Evolutionary conservation across 2,113 vertebrate genomes (phyloP).

Genomic region (Hippocampus comes): DNA sequence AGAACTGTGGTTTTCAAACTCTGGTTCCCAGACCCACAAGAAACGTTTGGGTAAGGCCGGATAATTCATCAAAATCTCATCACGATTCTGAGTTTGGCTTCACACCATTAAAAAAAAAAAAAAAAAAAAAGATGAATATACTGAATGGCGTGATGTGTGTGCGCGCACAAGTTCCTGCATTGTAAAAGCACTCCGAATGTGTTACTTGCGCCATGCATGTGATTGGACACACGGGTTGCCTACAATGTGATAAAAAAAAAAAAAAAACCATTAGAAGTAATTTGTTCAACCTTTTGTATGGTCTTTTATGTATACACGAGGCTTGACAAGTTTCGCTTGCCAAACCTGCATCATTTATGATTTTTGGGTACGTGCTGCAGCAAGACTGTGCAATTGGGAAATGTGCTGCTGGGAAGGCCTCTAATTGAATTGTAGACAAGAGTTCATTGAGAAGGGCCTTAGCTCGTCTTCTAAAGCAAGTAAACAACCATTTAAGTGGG

Average conservation of each 20-base stretch:
- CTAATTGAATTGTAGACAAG: constrained; percentile 83
- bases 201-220: neutral
- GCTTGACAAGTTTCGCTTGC: neutral
- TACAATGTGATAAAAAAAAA: neutral
- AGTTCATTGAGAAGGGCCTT: constrained; percentile 78
- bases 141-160: too few relatives aligned
- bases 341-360: neutral
- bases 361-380: constrained; percentile 23
- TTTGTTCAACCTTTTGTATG: too few relatives aligned
- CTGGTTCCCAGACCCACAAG: too few relatives aligned
- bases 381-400: constrained; percentile 53
- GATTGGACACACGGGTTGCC: neutral
- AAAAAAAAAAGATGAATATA: too few relatives aligned
- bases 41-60: too few relatives aligned
- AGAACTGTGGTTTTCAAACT: too few relatives aligned
- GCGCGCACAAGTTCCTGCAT: too few relatives aligned
- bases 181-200: too few relatives aligned
- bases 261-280: neutral
- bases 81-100: too few relatives aligned
- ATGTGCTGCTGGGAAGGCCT: constrained; percentile 65
- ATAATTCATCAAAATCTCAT: too few relatives aligned
- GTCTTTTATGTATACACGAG: neutral
- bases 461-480: constrained; percentile 74
- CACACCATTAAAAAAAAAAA: too few relatives aligned
- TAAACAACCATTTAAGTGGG: constrained; percentile 80